Evolutionary conservation across 2,888 invertebrate genomes (phyloP), one percentile per base, ranked within the genome.

Genomic region (Julus scandinavius): DNA sequence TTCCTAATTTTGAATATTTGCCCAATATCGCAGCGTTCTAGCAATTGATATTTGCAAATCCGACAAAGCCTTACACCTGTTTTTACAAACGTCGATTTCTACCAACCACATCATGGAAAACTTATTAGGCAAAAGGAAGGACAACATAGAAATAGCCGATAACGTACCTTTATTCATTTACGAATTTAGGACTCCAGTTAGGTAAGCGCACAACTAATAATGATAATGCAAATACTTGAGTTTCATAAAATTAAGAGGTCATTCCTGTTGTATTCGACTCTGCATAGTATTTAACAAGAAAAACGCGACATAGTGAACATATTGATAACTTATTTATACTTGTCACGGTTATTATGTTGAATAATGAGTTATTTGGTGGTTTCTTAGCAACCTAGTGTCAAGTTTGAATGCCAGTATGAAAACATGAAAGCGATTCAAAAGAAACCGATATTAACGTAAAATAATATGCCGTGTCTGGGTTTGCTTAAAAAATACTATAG

Each of bases 11-110:
- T n/a, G 17, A 6, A 17, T 2, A 63, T 63, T 63, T 3, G 5
- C 6, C n/a, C n/a, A 63, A n/a, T 63, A 17, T 84, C 29, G 0
- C 38, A 84, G 85, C 6, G 38, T 84, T 6, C 6, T 84, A 4
- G 15, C 9, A 6, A 45, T 84, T 84, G 2, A 2, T 40, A 4
- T 84, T 20, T 84, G 45, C 85, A 84, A 29, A 45, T 40, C 85
- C 4, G 85, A 84, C 85, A 84, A 84, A 84, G 85, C 85, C 85
- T 84, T 84, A 17, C 85, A 84, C 38, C 29, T 84, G 45, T 84
- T 84, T 7, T n/a, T 84, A 2, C 85, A 84, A 84, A 84, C 85
- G 6, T 84, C 85, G n/a, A 41, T 84, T 41, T 84, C 85, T 15
- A 29, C 85, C 3, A n/a, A 6, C 85, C 3, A 84, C 85, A 84